phyloP scores from a whole-genome alignment of 2,797 vertebrate species.

The Cyprinella venusta region DNA sequence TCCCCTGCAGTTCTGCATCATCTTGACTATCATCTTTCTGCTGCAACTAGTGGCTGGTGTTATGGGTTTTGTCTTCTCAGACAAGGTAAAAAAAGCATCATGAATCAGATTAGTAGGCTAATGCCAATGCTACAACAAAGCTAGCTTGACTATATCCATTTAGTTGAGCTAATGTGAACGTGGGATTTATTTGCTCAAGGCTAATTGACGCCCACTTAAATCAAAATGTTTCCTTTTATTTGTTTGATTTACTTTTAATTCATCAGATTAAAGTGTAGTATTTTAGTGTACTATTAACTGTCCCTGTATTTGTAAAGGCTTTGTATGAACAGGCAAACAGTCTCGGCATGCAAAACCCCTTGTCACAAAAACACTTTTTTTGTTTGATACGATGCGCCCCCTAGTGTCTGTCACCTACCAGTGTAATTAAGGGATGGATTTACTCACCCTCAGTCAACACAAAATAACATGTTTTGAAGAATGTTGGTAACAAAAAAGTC shows the following conservation, averaged over 20 bases:
- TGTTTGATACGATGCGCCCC: constrained; percentile 33
- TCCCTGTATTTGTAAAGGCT: background rate
- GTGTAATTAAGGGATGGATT: background rate
- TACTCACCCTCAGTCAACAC: too few relatives aligned
- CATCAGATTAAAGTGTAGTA: background rate
- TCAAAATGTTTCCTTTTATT: background rate
- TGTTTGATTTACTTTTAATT: background rate
- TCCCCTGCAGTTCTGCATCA: constrained; percentile 84
- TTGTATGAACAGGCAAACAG: background rate
- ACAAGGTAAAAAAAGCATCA: constrained; percentile 79
- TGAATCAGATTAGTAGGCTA: background rate
- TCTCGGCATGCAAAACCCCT: constrained; percentile 5
- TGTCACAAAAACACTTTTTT: background rate
- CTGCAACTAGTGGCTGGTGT: constrained; percentile 87
- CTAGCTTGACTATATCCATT: background rate
- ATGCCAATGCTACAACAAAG: background rate
- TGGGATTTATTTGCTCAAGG: background rate
- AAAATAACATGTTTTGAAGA: too few relatives aligned
- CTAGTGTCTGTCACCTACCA: constrained; percentile 52
- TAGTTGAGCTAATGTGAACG: background rate
- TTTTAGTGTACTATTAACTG: background rate
- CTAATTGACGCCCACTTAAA: background rate
- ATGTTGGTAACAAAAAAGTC: too few relatives aligned
- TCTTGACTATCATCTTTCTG: constrained; percentile 87
- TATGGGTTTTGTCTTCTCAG: constrained; percentile 90